Conservation (phyloP, 2,113 vertebrate genomes). For the Ceyx cyanopectus region DNA sequence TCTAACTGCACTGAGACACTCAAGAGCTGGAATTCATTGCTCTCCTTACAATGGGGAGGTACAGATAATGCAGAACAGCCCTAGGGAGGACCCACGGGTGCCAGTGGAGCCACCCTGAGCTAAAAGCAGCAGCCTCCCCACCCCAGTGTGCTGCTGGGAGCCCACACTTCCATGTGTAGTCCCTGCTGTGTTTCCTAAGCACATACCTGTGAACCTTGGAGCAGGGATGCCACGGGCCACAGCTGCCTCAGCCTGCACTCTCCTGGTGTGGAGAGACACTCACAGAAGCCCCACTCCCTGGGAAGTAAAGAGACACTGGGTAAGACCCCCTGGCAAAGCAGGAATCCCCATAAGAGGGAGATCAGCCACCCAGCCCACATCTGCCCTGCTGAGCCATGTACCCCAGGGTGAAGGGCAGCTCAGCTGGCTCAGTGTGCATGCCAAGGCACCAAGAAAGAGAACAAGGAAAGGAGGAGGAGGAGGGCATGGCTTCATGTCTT, state of each 20-base stretch:
- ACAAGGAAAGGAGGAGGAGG: background rate
- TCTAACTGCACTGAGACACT: background rate
- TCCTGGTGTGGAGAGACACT: background rate
- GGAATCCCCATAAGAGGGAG: background rate
- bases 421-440: background rate
- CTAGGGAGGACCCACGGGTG: background rate
- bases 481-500: background rate
- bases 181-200: background rate
- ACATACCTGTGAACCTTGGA: background rate
- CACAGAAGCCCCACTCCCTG: background rate
- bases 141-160: background rate
- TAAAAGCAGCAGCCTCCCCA: background rate
- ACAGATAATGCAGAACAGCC: background rate
- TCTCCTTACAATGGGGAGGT: background rate
- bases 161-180: background rate
- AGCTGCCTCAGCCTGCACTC: background rate
- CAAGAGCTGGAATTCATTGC: background rate
- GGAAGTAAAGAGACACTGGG: background rate
- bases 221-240: background rate
- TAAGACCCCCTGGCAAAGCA: background rate
- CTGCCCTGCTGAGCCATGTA: background rate
- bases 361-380: background rate
- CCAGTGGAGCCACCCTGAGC: background rate
- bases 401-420: background rate
- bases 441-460: background rate